A percentile compares a stretch with the other conserved stretches of the same genome.
These are phyloP conservation scores for Austrofundulus limnaeus DNA, from an alignment of 2,113 vertebrate genomes.

Conservation along the genomic window DNA sequence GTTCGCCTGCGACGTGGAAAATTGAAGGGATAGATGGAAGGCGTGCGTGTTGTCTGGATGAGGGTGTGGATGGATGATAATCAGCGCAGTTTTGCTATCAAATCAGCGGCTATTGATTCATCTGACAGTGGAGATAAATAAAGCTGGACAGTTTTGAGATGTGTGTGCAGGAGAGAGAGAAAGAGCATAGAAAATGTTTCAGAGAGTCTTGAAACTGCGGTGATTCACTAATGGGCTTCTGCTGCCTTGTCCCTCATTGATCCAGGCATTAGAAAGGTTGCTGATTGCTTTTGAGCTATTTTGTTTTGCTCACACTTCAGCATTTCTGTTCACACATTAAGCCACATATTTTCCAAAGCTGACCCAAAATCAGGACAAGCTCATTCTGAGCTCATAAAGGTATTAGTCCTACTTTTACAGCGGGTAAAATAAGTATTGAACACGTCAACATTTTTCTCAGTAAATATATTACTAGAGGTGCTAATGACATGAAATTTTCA, in stretches of 20 bases:
- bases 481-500: too few relatives aligned
- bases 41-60: constrained; percentile 9
- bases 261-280: constrained; percentile 40
- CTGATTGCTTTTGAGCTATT: constrained; percentile 55
- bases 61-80: constrained; percentile 27
- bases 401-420: constrained; percentile 16
- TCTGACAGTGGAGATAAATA: constrained; percentile 70
- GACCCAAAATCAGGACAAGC: constrained; percentile 35
- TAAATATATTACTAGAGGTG: too few relatives aligned
- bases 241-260: constrained; percentile 67
- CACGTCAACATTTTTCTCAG: too few relatives aligned
- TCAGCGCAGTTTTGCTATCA: constrained; percentile 54
- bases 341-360: constrained; percentile 35
- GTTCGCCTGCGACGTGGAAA: not conserved
- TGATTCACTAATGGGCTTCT: constrained; percentile 65
- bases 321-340: constrained; percentile 54
- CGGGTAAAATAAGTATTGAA: too few relatives aligned
- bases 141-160: constrained; percentile 43
- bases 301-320: constrained; percentile 27
- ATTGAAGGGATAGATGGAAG: not conserved
- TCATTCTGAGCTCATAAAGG: constrained; percentile 45
- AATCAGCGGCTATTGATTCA: constrained; percentile 73
- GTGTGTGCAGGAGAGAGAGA: constrained; percentile 1
- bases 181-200: constrained; percentile 27
- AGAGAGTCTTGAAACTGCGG: constrained; percentile 47